phyloP scores from a whole-genome alignment of 2,888 invertebrate species.

The Uloborus plumipes region DNA sequence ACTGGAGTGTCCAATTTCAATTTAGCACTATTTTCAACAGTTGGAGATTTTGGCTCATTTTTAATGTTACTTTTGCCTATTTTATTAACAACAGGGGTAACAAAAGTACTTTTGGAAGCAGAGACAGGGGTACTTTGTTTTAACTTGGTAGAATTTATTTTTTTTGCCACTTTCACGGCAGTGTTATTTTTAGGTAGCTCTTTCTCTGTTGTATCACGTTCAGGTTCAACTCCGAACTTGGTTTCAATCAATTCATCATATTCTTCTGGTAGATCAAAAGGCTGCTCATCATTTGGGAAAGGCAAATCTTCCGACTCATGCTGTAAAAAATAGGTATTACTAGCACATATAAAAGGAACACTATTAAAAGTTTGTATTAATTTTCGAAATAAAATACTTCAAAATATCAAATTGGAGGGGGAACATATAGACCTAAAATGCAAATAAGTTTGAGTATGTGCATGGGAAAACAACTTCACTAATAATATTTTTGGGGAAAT shows the following conservation, averaged over 20 bases:
- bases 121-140: constrained; percentile 27
- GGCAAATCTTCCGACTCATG: constrained; percentile 59
- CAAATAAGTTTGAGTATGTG: neutral
- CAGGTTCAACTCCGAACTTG: constrained; percentile 15
- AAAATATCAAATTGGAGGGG: no score
- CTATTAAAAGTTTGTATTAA: no score
- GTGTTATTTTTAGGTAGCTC: neutral
- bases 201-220: neutral
- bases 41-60: constrained; percentile 29
- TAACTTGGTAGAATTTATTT: constrained; percentile 23
- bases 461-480: no score
- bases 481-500: no score
- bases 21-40: constrained; percentile 25
- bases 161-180: constrained; percentile 19
- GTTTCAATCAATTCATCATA: constrained; percentile 23
- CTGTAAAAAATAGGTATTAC: constrained; percentile 18
- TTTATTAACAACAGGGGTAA: constrained; percentile 24
- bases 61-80: constrained; percentile 14
- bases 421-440: neutral
- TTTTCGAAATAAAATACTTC: no score
- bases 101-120: constrained; percentile 31
- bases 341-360: no score
- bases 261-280: constrained; percentile 43
- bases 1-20: neutral
- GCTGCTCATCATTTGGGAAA: constrained; percentile 50